A percentile compares a stretch with the other conserved stretches of the same genome.
Conservation (phyloP, 2,888 invertebrate species). For the Boloria selene region DNA sequence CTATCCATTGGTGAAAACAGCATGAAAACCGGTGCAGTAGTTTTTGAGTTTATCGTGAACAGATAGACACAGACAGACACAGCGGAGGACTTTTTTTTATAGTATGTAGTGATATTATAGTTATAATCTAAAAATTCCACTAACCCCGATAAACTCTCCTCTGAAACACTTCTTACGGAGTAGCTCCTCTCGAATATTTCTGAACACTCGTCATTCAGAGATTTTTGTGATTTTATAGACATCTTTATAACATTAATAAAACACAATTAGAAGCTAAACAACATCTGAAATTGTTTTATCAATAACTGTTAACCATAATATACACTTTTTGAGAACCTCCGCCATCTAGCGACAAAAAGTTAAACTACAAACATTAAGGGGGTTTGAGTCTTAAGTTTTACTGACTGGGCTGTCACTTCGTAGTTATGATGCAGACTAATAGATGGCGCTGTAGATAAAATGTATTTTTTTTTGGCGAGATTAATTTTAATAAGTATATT, state of each 20-base stretch:
- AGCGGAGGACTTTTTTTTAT: no score
- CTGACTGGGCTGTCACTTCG: no score
- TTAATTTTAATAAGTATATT: no score
- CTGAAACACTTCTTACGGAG: conserved; percentile 63
- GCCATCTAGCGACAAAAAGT: conserved; percentile 13
- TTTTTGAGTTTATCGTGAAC: no score
- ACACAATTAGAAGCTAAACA: background rate
- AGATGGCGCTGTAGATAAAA: no score
- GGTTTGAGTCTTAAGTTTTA: no score
- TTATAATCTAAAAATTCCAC: conserved; percentile 24
- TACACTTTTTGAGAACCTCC: background rate
- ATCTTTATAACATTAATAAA: conserved; percentile 48
- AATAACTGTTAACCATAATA: conserved; percentile 9
- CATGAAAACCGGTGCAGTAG: no score
- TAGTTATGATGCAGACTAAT: no score
- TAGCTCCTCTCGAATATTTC: conserved; percentile 69
- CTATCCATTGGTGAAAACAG: no score
- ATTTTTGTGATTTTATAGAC: conserved; percentile 73
- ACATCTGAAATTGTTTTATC: conserved; percentile 27
- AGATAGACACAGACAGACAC: no score
- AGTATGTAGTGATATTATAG: no score
- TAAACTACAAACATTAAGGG: background rate
- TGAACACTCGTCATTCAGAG: conserved; percentile 66
- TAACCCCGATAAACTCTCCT: conserved; percentile 67
- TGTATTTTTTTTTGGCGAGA: no score